Base-by-base conservation (phyloP, 30 jellyfish, hydroid and myxozoan species). In the Clytia hemisphaerica region DNA sequence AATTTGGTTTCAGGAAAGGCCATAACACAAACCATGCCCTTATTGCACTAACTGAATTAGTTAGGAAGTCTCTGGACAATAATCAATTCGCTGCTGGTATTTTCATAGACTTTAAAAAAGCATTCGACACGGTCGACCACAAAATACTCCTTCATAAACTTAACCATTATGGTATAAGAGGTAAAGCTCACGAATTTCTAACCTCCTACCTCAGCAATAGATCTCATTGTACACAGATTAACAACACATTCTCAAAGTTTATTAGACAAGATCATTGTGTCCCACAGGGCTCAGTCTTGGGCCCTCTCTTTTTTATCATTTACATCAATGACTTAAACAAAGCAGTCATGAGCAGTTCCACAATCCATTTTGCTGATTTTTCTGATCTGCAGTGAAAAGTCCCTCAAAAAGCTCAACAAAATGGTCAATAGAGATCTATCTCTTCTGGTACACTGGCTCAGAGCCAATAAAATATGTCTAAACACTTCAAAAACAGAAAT, bases 311-410 rank as follows among this genome's bases (percentile, higher is more conserved):
- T 38, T 21, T 68, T 40, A 64, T 79, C 19, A 67, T 79, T 36
- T 79, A 54, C 40, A 69, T 79, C 15, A 79, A 79, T 79, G 93
- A 79, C 51, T 61, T 79, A 15, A 72, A 75, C 4, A 27, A 69
- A 5, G 63, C 80, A 10, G 55, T 80, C 28, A 27, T 69, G 2
- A 51, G 59, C 40, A 42, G 60, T 19, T 22, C 70, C 19, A 35
- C 61, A 58, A 61, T 66, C 70, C 71, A 66, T 14, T 79, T 79
- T 79, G 87, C 86, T 26, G 87, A 80, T 70, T 81, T 69, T 60
- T 46, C 58, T 55, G 22, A 37, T 34, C 83, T 78, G 7, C 68
- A 76, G 61, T 47, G 68, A 77, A 40, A 72, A 51, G 46, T 47
- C 42, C 21, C 63, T 67, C 32, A 44, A 64, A 26, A 36, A 19